These are phyloP conservation scores for Zosterops hypoxanthus DNA, from an alignment of 2,113 vertebrate genomes.

Conservation along the genomic window DNA sequence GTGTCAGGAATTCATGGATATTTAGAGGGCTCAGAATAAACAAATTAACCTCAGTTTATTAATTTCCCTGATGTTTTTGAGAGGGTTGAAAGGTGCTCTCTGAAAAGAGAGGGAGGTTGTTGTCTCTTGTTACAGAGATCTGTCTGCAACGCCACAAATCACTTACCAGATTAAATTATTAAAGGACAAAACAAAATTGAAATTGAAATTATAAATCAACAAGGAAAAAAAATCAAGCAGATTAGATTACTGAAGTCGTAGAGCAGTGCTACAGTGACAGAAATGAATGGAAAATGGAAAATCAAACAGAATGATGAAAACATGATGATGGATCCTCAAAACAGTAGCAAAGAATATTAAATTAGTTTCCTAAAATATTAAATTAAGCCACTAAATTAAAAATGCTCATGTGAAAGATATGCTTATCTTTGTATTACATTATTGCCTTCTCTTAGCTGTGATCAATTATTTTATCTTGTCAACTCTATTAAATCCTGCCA, in stretches of 20 bases:
- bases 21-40: neutral
- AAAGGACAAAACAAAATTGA: neutral
- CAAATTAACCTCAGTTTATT: neutral
- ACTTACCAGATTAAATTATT: neutral
- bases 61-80: neutral
- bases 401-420: neutral
- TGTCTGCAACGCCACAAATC: neutral
- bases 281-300: conserved; percentile 19
- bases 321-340: neutral
- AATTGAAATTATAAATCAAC: conserved; percentile 10
- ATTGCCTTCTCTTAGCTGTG: neutral
- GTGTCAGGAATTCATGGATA: neutral
- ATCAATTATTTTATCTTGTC: neutral
- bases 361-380: conserved; percentile 8
- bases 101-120: neutral
- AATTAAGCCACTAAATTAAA: neutral
- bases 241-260: conserved; percentile 17
- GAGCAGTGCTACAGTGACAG: neutral
- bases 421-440: neutral
- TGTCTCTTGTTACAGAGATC: neutral
- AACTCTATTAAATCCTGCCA: neutral
- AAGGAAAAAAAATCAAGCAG: neutral
- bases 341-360: neutral
- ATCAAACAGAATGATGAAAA: conserved; percentile 10
- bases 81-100: neutral